These are phyloP conservation scores for Leptatherina wallacei DNA, from an alignment of 2,797 vertebrate genomes.

Conservation along the genomic window DNA sequence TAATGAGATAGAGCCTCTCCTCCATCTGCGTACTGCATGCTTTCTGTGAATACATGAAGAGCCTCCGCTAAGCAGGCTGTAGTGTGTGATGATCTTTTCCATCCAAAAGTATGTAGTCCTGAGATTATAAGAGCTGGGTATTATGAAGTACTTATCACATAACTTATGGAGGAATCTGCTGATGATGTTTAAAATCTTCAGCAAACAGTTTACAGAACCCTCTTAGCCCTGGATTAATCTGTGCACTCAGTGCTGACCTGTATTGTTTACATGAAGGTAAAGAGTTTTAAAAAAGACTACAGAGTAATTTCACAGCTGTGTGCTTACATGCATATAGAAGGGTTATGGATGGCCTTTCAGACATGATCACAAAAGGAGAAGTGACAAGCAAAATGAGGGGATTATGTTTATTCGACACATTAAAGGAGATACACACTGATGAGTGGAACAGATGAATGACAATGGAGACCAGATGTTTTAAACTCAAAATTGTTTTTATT, in stretches of 20 bases:
- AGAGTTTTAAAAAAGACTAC: slow-evolving; percentile 18
- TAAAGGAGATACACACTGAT: slow-evolving; percentile 60
- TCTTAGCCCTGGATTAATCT: slow-evolving; percentile 42
- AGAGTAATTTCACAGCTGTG: slow-evolving; percentile 37
- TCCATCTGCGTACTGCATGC: slow-evolving; percentile 73
- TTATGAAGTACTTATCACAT: slow-evolving; percentile 76
- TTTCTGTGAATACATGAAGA: slow-evolving; percentile 61
- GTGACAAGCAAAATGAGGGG: slow-evolving; percentile 65
- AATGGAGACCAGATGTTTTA: slow-evolving; percentile 67
- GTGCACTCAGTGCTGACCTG: slow-evolving; percentile 19
- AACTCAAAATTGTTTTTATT: slow-evolving; percentile 75
- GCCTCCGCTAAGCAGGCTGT: slow-evolving; percentile 62
- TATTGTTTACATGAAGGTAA: slow-evolving; percentile 38
- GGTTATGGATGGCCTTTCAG: slow-evolving; percentile 15
- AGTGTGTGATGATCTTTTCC: slow-evolving; percentile 65
- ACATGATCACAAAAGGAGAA: slow-evolving; percentile 51
- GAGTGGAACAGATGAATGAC: slow-evolving; percentile 67
- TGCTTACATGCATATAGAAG: slow-evolving; percentile 8
- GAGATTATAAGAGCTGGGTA: slow-evolving; percentile 69
- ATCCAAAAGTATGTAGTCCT: slow-evolving; percentile 71
- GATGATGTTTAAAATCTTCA: slow-evolving; percentile 36
- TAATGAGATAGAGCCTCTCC: slow-evolving; percentile 68
- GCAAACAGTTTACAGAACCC: slow-evolving; percentile 45
- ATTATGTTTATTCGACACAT: slow-evolving; percentile 78
- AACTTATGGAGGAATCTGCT: slow-evolving; percentile 64